Conservation (phyloP, 2,888 invertebrate genomes). For the Pachycephus smyrnensis region DNA sequence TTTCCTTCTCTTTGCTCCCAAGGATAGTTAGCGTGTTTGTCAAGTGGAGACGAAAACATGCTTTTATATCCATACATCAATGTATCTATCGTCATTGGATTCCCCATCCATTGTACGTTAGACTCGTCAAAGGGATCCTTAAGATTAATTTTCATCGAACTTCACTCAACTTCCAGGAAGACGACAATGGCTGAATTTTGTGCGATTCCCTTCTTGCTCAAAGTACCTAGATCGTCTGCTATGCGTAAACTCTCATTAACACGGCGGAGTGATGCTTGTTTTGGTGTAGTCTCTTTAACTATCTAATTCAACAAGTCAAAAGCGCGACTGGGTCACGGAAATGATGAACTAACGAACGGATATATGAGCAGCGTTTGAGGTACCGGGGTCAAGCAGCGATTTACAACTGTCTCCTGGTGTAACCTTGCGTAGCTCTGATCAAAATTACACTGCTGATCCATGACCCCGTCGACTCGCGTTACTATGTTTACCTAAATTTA, state of each 20-base stretch:
- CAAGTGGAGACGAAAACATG: background rate
- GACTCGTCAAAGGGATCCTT: background rate
- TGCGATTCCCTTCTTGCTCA: background rate
- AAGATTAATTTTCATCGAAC: background rate
- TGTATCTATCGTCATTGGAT: background rate
- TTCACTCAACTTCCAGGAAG: background rate
- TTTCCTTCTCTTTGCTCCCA: background rate
- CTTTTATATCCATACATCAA: background rate
- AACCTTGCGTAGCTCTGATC: conserved; percentile 54
- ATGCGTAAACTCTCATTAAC: background rate
- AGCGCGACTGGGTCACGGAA: conserved; percentile 32
- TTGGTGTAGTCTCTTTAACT: background rate
- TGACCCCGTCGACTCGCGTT: conserved; percentile 2
- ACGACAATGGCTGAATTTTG: background rate
- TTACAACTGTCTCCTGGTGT: conserved; percentile 30
- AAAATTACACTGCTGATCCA: conserved; percentile 57
- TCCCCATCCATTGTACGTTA: background rate
- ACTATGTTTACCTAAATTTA: background rate
- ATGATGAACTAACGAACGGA: conserved; percentile 62
- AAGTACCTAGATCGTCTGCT: background rate
- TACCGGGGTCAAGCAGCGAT: conserved; percentile 40
- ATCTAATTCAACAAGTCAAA: background rate
- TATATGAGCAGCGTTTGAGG: conserved; percentile 49
- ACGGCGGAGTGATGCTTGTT: background rate
- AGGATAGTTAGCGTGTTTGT: background rate